Evolutionary conservation across 2,113 vertebrate species (phyloP), one percentile per base, ranked within the genome.

Genomic region (Colius striatus): DNA sequence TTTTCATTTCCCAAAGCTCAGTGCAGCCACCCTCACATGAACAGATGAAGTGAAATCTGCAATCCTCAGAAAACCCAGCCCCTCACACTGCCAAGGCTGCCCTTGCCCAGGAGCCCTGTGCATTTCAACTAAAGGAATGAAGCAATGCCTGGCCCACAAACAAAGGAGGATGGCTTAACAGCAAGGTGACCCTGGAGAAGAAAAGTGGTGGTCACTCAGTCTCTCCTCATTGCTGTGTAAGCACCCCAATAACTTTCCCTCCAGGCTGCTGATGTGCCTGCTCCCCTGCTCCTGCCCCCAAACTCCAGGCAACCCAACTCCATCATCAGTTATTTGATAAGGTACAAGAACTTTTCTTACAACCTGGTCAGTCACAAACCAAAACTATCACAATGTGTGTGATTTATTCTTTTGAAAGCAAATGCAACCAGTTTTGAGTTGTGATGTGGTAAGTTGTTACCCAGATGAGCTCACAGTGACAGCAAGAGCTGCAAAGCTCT

Each of bases 281-380:
- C 2, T 9, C 27, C 11, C n/a, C 32, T 18, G 5, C 30, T 77
- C 47, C 70, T 6, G 0, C 3, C 12, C 38, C 18, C 0, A 0
- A 62, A 36, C 36, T 85, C 58, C 25, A 48, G 6, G 43, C 2
- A 4, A 78, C 16, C 29, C 50, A 67, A 76, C 38, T 13, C 2
- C 0, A 26, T 10, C 13, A 72, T 2, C 1, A 1, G 45, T 61
- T 47, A 79, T 54, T 62, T 27, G 43, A 10, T 14, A 29, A 58
- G 22, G 25, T 34, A 45, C 25, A 81, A 80, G 34, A 72, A 3
- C 13, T 41, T 63, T 54, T 63, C 36, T 51, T 82, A n/a, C 66
- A 73, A 36, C 16, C 43, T 58, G 55, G 30, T 54, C 75, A 50
- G 48, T 58, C 74, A 67, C 58, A 82, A 84, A 73, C 21, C 67